Conservation (phyloP, 2,797 vertebrate species). For the Pelochelys cantorii region DNA sequence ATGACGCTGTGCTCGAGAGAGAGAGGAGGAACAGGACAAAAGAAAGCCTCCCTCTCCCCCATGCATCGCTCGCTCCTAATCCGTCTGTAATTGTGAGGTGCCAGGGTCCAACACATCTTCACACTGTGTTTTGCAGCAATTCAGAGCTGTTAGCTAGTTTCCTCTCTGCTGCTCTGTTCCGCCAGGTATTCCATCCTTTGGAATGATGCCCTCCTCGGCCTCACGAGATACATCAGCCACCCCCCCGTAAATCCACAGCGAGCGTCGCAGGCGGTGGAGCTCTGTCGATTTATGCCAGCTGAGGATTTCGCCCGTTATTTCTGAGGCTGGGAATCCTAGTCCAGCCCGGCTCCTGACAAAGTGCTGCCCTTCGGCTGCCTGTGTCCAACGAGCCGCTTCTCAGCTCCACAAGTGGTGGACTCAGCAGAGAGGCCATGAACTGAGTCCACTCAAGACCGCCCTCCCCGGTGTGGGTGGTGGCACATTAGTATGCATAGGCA, state of each 20-base stretch:
- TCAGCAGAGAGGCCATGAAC: not conserved
- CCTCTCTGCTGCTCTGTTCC: not conserved
- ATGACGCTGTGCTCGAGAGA: not conserved
- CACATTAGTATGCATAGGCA: too few species aligned
- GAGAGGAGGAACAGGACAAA: not conserved
- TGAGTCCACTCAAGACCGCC: too few species aligned
- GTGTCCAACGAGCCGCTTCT: not conserved
- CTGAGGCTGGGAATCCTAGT: fast-evolving
- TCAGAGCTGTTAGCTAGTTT: not conserved
- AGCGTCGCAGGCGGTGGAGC: not conserved
- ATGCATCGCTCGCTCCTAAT: not conserved
- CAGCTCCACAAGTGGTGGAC: not conserved
- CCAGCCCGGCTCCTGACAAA: not conserved
- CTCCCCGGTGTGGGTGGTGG: too few species aligned
- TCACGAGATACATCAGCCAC: not conserved
- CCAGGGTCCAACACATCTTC: not conserved
- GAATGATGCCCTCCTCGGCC: not conserved
- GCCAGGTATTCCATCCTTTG: not conserved
- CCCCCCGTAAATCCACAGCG: not conserved
- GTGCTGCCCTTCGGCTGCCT: not conserved
- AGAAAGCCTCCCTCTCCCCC: not conserved
- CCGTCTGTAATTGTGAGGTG: not conserved
- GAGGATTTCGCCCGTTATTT: not conserved
- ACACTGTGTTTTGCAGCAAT: not conserved
- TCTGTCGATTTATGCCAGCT: fast-evolving